Conservation (phyloP, 2,888 invertebrate genomes). For the Galerucella nymphaeae region DNA sequence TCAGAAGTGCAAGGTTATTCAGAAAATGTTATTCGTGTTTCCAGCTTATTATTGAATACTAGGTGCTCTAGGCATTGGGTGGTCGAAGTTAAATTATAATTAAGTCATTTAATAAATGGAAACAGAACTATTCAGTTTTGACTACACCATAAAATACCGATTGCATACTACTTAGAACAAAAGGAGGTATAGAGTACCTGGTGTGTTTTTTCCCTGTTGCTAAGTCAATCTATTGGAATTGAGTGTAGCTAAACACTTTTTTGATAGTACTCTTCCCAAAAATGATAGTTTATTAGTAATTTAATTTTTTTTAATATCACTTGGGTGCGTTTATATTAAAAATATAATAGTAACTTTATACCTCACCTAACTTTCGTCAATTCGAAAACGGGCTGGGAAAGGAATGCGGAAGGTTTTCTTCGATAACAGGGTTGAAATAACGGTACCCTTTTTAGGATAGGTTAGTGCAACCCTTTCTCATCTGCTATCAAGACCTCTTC, state of each 20-base stretch:
- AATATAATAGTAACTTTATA: slow-evolving; percentile 13
- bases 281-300: no score
- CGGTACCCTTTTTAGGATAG: slow-evolving; percentile 56
- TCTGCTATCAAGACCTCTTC: slow-evolving; percentile 37
- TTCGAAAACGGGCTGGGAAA: slow-evolving; percentile 33
- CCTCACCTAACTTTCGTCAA: slow-evolving; percentile 19
- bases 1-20: slow-evolving; percentile 35
- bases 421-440: slow-evolving; percentile 54
- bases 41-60: neutral
- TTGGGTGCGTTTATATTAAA: no score
- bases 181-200: no score
- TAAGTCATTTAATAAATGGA: neutral
- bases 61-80: slow-evolving; percentile 25
- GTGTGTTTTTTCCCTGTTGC: no score
- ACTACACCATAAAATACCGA: no score
- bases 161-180: no score
- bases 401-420: slow-evolving; percentile 58
- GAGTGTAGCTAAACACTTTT: no score
- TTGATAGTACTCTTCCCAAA: no score
- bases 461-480: slow-evolving; percentile 57
- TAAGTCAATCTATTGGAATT: no score
- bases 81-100: slow-evolving; percentile 15
- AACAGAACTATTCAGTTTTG: neutral
- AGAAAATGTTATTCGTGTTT: slow-evolving; percentile 32
- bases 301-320: no score